A percentile compares a stretch with the other conserved stretches of the same genome.
Conservation (phyloP, 1,140 invertebrate species). For the Archivesica marissinica region DNA sequence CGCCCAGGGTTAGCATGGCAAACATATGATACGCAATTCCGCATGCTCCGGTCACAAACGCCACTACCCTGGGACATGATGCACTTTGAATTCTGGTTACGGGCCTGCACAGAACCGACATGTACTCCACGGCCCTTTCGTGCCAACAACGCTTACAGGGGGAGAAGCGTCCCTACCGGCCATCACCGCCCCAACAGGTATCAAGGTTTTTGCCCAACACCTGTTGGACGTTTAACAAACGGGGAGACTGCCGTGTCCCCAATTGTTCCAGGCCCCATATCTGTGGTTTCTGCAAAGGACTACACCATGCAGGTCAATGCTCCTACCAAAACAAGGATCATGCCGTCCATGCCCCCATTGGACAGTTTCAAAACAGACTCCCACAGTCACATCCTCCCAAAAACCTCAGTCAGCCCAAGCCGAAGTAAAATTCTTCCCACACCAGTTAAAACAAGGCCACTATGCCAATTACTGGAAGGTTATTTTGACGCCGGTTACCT, state of each 20-base stretch:
- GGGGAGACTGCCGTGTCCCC: not conserved
- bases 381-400: no score
- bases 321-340: not conserved
- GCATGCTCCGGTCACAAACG: not conserved
- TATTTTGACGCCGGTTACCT: not conserved
- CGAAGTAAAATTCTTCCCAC: not conserved
- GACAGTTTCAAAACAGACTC: not conserved
- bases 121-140: not conserved
- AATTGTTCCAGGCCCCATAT: not conserved
- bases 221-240: not conserved
- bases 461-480: not conserved
- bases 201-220: not conserved
- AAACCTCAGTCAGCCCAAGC: not conserved
- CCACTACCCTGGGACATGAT: not conserved
- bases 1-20: not conserved
- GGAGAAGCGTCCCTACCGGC: not conserved
- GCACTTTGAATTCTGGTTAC: conserved; percentile 11
- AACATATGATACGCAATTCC: not conserved
- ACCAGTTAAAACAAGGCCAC: not conserved
- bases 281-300: conserved; percentile 32
- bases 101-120: not conserved
- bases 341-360: not conserved
- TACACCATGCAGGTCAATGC: not conserved
- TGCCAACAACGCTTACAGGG: not conserved
- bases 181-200: not conserved